These are phyloP conservation scores for Sesamia nonagrioides DNA, from an alignment of 1,140 invertebrate genomes.

Conservation along the genomic window DNA sequence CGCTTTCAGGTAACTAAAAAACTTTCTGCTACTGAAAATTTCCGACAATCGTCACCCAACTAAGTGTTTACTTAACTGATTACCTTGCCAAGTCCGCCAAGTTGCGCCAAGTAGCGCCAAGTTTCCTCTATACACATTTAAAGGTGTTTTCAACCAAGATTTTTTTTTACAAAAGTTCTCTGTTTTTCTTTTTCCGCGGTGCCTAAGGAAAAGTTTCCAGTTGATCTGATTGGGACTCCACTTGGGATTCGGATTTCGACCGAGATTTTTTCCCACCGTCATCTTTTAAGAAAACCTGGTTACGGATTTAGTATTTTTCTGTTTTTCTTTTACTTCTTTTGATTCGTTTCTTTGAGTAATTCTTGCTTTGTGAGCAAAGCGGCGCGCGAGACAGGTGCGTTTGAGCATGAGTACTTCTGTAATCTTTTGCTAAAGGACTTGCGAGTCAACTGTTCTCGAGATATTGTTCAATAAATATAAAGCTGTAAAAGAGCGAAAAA, in stretches of 20 bases:
- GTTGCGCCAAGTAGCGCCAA: constrained; percentile 28
- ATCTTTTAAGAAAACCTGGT: constrained; percentile 45
- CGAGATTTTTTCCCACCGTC: constrained; percentile 32
- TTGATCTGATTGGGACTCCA: constrained; percentile 44
- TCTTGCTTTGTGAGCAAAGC: constrained; percentile 36
- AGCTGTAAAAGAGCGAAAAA: neutral
- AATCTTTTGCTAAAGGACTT: constrained; percentile 40
- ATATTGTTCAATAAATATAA: constrained; percentile 7
- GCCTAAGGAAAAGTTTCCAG: constrained; percentile 34
- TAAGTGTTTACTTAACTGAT: constrained; percentile 48
- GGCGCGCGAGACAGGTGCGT: constrained; percentile 16
- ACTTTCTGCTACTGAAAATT: constrained; percentile 33
- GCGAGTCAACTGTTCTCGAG: neutral
- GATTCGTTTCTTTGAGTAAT: constrained; percentile 41
- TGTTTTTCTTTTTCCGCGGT: constrained; percentile 23
- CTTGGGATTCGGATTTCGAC: constrained; percentile 28
- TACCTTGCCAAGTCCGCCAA: constrained; percentile 22
- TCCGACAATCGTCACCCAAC: constrained; percentile 46
- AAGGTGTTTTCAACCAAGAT: constrained; percentile 33
- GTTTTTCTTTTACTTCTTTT: constrained; percentile 31
- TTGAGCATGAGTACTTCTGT: constrained; percentile 34
- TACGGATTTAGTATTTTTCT: constrained; percentile 23
- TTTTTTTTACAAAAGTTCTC: constrained; percentile 40
- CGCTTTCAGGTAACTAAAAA: constrained; percentile 32
- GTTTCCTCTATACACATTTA: constrained; percentile 43